Base-by-base conservation (phyloP, 1,140 invertebrate species). In the Platyscapa corneri region DNA sequence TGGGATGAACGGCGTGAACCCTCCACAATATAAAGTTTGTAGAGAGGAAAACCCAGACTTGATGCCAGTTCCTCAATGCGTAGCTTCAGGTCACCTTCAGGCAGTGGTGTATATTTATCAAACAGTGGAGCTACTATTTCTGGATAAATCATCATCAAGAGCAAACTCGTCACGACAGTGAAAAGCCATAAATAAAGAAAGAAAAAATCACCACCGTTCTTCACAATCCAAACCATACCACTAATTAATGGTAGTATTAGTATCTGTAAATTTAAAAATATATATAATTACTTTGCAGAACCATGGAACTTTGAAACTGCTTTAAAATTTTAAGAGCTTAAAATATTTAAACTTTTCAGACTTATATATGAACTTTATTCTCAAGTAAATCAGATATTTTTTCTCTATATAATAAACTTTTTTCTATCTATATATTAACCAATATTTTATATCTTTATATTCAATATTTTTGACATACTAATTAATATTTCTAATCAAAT, bases 101-200 rank as follows among this genome's bases (percentile, higher is more conserved):
- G 97, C 30, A 99, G 92, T 34, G 98, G 98, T n/a, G 97, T 97
- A 91, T 99, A 99, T 91, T 99, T 99, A 92, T 99, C 99, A 94
- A 99, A 99, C 10, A 99, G 92, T 65, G 99, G 99, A 10, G 99
- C 99, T 91, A 99, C 99, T 72, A 98, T 96, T 89, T 99, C 97
- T 39, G 99, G 98, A 94, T 99, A 99, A 84, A 99, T 95, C 5
- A 98, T 98, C 90, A 99, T 95, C 91, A 98, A 94, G 85, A 99
- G 93, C 86, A 99, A 93, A 1, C 96, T 95, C 20, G 96, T 95
- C 6, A 97, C 90, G 53, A 98, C 96, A 10, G 96, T 95, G 90
- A 99, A 99, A 0, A 97, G 88, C 99, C 99, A 99, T 20, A 99
- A 92, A 94, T 98, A 99, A 56, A 99, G 93, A 91, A 99, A 99